These are phyloP conservation scores for Cinclus cinclus DNA, from an alignment of 2,113 vertebrate genomes.

Conservation along the genomic window DNA sequence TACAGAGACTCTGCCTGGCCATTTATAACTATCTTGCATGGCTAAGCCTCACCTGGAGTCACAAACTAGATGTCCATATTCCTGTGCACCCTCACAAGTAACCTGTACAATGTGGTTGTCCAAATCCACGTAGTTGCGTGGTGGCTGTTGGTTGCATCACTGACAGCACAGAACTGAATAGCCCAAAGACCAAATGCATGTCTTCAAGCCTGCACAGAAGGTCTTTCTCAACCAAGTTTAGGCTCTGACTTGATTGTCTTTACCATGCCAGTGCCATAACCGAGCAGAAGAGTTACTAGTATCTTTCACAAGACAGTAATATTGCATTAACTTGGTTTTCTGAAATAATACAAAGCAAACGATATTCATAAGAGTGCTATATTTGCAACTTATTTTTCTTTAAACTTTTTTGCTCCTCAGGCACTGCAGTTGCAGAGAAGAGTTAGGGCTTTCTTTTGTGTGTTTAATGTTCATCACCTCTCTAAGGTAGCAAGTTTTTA, in stretches of 20 bases:
- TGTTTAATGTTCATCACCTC: not conserved
- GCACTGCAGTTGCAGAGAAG: not conserved
- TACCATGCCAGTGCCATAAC: not conserved
- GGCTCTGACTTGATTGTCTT: not conserved
- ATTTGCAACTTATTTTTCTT: not conserved
- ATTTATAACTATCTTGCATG: not conserved
- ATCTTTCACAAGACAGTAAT: not conserved
- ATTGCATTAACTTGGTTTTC: not conserved
- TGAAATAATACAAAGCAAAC: not conserved
- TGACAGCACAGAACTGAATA: not conserved
- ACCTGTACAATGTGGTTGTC: not conserved
- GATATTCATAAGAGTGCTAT: rapidly evolving
- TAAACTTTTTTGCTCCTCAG: not conserved
- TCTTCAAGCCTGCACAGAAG: not conserved
- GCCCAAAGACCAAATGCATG: not conserved
- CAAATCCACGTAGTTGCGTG: rapidly evolving
- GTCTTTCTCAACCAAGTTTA: not conserved
- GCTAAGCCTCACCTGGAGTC: not conserved
- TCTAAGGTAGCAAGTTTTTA: not conserved
- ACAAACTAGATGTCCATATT: not conserved
- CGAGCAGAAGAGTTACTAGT: not conserved
- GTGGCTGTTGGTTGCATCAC: not conserved
- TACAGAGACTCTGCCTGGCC: not conserved
- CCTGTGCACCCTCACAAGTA: not conserved
- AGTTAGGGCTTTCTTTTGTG: not conserved